Evolutionary conservation across 2,797 vertebrate species (phyloP).

Genomic region (Crenichthys baileyi): DNA sequence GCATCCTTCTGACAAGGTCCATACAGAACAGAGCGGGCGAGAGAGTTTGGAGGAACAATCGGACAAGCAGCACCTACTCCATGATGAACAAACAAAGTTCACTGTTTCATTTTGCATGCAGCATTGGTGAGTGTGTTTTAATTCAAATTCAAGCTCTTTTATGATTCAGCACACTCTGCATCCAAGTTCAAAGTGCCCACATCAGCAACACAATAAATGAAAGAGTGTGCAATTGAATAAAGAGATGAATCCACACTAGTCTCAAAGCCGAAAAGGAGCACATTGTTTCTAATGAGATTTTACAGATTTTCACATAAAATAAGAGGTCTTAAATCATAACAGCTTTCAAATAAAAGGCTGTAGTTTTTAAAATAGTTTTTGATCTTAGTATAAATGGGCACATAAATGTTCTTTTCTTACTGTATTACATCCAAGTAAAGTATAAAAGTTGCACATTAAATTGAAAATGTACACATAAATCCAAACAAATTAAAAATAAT

Average conservation of each 20-base stretch:
- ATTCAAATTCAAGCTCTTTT: conserved; percentile 16
- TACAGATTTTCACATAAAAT: not conserved
- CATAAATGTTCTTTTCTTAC: not conserved
- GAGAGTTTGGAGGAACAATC: not conserved
- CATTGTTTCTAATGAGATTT: not conserved
- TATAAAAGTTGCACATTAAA: too few species aligned
- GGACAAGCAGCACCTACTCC: conserved; percentile 1
- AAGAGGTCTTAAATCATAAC: not conserved
- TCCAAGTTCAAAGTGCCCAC: not conserved
- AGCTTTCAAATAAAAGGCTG: not conserved
- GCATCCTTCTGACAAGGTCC: conserved; percentile 51
- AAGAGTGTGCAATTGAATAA: conserved; percentile 8
- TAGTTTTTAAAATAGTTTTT: not conserved
- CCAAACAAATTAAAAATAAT: too few species aligned
- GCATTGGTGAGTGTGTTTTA: not conserved
- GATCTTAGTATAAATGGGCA: not conserved
- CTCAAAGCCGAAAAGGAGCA: conserved; percentile 3
- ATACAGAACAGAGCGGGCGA: conserved; percentile 19
- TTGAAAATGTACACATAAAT: too few species aligned
- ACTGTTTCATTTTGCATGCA: not conserved
- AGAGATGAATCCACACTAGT: not conserved
- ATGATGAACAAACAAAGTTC: not conserved
- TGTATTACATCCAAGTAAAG: too few species aligned
- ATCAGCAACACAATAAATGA: not conserved
- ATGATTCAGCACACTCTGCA: conserved; percentile 2